Evolutionary conservation across 2,797 vertebrate species (phyloP).

Genomic region (Ispidina lecontei): DNA sequence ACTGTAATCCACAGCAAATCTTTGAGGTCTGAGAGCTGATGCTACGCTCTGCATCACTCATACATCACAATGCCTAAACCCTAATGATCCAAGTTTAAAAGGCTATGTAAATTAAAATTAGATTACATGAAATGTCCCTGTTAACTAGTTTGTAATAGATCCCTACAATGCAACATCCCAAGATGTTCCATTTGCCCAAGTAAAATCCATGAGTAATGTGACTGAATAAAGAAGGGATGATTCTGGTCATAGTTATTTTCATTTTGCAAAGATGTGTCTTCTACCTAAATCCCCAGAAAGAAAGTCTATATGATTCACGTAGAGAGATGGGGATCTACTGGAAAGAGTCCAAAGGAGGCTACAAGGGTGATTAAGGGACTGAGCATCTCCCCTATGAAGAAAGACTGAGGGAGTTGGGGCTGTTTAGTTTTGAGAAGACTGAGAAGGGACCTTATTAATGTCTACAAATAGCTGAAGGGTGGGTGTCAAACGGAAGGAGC

Average conservation of each 20-base stretch:
- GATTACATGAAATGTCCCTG: neutral
- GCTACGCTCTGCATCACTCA: neutral
- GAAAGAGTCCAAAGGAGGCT: no score
- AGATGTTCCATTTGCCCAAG: neutral
- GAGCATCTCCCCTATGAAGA: no score
- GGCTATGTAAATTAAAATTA: constrained; percentile 26
- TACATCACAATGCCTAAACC: neutral
- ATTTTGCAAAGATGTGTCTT: neutral
- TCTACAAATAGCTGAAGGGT: no score
- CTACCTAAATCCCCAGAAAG: neutral
- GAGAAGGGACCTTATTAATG: no score
- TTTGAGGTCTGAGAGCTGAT: neutral
- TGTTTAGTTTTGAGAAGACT: no score
- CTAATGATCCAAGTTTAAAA: constrained; percentile 13
- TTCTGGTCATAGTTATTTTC: neutral
- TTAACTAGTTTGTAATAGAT: constrained; percentile 6
- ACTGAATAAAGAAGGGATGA: neutral
- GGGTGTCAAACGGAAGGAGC: no score
- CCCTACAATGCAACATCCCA: neutral
- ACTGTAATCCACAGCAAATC: neutral
- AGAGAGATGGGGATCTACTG: no score
- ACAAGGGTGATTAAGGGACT: no score
- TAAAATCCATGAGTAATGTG: neutral
- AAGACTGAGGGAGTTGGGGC: no score
- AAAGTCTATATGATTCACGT: no score